A percentile compares a stretch with the other conserved stretches of the same genome.
Conservation (phyloP, 2,797 vertebrate genomes). For the Simalia tracyae region DNA sequence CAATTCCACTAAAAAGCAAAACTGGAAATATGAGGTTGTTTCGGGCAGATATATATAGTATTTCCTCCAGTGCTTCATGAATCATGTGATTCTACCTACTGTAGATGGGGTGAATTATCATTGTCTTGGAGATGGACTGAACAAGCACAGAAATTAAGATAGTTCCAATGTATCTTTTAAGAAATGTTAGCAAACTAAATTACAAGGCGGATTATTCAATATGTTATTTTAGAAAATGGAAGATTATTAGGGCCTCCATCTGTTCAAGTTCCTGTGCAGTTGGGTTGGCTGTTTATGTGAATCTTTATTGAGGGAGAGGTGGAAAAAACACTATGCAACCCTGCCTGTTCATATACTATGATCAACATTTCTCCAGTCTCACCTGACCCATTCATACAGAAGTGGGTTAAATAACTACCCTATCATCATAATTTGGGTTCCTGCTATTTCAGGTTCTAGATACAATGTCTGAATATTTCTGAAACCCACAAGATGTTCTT, state of each 20-base stretch:
- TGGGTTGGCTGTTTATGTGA: background rate
- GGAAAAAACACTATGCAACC: background rate
- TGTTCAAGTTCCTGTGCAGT: background rate
- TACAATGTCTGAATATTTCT: background rate
- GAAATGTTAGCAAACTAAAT: background rate
- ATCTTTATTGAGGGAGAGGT: background rate
- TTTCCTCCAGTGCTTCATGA: background rate
- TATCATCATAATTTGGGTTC: background rate
- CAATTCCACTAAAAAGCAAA: background rate
- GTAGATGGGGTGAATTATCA: background rate
- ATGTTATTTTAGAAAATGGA: background rate
- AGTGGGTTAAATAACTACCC: background rate
- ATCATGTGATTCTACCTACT: background rate
- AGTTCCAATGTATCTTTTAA: background rate
- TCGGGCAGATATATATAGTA: background rate
- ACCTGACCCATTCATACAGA: background rate
- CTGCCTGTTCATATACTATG: background rate
- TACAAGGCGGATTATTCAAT: background rate
- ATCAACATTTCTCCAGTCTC: background rate
- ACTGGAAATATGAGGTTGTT: background rate
- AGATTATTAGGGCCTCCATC: background rate
- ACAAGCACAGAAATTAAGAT: background rate
- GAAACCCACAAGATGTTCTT: background rate
- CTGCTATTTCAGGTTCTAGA: background rate
- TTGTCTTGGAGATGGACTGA: background rate